phyloP scores from a whole-genome alignment of 1,140 invertebrate species.

The Drosophila cardini region DNA sequence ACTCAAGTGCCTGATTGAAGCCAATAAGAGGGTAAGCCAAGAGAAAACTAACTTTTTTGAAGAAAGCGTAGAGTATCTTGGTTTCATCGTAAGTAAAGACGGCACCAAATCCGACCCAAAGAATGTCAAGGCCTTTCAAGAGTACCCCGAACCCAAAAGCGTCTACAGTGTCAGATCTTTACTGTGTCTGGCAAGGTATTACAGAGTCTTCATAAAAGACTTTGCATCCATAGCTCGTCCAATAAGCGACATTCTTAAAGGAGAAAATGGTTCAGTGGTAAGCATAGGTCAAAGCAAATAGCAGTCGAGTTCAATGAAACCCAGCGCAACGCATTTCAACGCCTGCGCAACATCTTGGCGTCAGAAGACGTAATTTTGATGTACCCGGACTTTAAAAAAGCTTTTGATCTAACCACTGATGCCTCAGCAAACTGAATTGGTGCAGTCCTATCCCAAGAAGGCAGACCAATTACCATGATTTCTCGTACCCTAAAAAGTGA shows the following conservation, averaged over 20 bases:
- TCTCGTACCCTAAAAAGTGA: constrained; percentile 18
- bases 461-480: constrained; percentile 29
- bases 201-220: constrained; percentile 19
- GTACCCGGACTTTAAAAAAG: constrained; percentile 38
- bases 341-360: constrained; percentile 28
- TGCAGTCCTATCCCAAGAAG: constrained; percentile 41
- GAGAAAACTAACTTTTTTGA: constrained; percentile 14
- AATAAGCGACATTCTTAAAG: constrained; percentile 19
- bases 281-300: constrained; percentile 13
- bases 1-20: neutral
- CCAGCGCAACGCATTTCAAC: neutral
- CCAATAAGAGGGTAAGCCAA: constrained; percentile 1
- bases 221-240: constrained; percentile 29
- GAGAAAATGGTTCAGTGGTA: constrained; percentile 17
- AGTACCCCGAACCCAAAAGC: constrained; percentile 12
- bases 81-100: constrained; percentile 17
- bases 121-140: constrained; percentile 16
- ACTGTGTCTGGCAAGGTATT: too few relatives aligned
- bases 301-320: constrained; percentile 7
- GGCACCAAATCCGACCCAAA: constrained; percentile 21
- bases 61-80: constrained; percentile 15
- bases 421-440: constrained; percentile 22
- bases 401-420: constrained; percentile 47
- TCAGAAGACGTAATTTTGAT: constrained; percentile 33
- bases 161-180: constrained; percentile 10